Evolutionary conservation across 2,888 invertebrate genomes (phyloP), one percentile per base, ranked within the genome.

Genomic region (Schrankia costaestrigalis): DNA sequence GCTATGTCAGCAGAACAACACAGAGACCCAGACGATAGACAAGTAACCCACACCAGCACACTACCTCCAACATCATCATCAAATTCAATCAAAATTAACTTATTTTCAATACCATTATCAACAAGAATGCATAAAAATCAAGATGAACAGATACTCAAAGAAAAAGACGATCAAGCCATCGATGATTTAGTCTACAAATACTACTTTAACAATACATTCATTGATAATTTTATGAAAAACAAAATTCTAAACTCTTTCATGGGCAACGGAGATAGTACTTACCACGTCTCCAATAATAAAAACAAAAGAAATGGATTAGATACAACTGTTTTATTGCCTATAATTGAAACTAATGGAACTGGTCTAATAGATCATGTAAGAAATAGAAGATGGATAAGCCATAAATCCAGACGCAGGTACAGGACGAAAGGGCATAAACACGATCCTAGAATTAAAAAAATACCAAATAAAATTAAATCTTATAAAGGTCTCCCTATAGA

Each of bases 141-240:
- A 41, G 85, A 87, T 11, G 69, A 71, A 26, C 35, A 69, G n/a
- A 71, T 87, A 6, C 47, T 87, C 4, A 74, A 71, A 44, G 86
- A 84, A 19, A 86, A 80, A 67, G 83, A 87, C 24, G 60, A 76
- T 1, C 67, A 78, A 22, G 55, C 73, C 0, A 74, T 86, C 0
- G 86, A 87, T 12, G 86, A 86, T 40, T 66, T 87, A 38, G 74
- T 87, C 2, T 85, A 83, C 50, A 86, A 85, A 70, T 83, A 78
- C 31, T 87, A 86, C 30, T 87, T 87, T 17, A 86, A 87, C 35
- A 86, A 87, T 18, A 85, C 86, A 0, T 82, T 80, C 10, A 80
- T 86, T 11, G 84, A 86, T 28, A 75, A 61, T 14, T 25, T 84
- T 2, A 82, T 86, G 71, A 83, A 69, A 39, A 78, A 53, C 11